Conservation (phyloP, 2,888 invertebrate genomes). For the Agrypnus murinus region DNA sequence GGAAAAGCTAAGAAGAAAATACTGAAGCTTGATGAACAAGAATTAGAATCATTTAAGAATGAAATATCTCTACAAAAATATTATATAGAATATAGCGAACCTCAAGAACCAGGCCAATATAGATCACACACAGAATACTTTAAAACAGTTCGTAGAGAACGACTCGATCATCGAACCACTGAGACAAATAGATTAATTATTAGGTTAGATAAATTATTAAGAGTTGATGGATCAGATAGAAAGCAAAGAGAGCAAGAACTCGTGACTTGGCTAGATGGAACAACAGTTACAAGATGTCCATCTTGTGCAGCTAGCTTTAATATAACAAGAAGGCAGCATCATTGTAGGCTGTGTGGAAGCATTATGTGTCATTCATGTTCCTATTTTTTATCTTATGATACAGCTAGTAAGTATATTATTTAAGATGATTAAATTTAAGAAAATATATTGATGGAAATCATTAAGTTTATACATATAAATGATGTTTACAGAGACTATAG, state of each 20-base stretch:
- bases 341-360: slow-evolving; percentile 95
- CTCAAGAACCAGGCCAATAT: slow-evolving; percentile 79
- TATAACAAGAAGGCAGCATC: slow-evolving; percentile 92
- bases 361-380: slow-evolving; percentile 96
- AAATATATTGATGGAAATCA: slow-evolving; percentile 9
- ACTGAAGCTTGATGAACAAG: slow-evolving; percentile 82
- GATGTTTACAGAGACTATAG: slow-evolving; percentile 65
- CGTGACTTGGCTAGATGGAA: slow-evolving; percentile 96
- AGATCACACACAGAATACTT: slow-evolving; percentile 84
- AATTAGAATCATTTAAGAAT: slow-evolving; percentile 76
- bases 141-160: slow-evolving; percentile 77
- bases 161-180: slow-evolving; percentile 91
- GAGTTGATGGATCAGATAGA: slow-evolving; percentile 81
- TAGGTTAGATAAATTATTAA: slow-evolving; percentile 91
- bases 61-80: slow-evolving; percentile 66
- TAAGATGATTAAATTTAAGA: not conserved
- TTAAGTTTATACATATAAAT: not conserved
- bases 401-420: slow-evolving; percentile 80
- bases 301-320: slow-evolving; percentile 93
- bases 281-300: slow-evolving; percentile 91
- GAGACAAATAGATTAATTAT: slow-evolving; percentile 98
- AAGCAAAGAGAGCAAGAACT: slow-evolving; percentile 83
- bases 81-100: slow-evolving; percentile 72
- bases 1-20: slow-evolving; percentile 94
- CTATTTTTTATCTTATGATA: slow-evolving; percentile 84